Percentiles rank a stretch among this genome's conserved stretches.
These are phyloP conservation scores for Melinaea marsaeus DNA, from an alignment of 2,888 invertebrate species.

Conservation along the genomic window DNA sequence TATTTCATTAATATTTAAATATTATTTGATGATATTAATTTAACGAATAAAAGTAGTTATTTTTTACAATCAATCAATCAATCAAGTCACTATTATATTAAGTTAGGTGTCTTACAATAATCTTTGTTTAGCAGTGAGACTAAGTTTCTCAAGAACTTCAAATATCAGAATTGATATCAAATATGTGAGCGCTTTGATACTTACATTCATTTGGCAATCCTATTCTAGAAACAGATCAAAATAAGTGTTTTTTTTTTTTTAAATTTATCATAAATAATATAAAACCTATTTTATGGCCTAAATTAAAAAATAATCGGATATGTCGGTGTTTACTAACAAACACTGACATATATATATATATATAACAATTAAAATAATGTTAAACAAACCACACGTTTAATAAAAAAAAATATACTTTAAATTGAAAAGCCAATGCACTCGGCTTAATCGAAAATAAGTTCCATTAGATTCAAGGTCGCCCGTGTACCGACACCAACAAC, in stretches of 20 bases:
- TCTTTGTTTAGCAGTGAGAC: background rate
- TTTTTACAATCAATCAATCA: no score
- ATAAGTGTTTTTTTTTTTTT: no score
- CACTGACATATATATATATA: background rate
- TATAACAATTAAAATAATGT: background rate
- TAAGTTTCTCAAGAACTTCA: background rate
- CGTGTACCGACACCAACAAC: constrained; percentile 17
- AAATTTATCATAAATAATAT: no score
- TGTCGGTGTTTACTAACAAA: background rate
- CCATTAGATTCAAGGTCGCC: constrained; percentile 27
- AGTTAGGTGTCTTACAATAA: no score
- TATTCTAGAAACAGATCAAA: no score
- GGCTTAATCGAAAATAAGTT: constrained; percentile 28
- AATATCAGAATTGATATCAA: background rate
- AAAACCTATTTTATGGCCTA: no score
- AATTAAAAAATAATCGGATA: no score
- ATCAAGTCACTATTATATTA: no score
- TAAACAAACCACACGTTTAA: background rate
- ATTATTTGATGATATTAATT: no score
- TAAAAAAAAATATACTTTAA: background rate
- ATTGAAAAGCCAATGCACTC: constrained; percentile 22
- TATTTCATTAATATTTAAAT: no score
- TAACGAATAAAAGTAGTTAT: no score
- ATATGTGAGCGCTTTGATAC: background rate
- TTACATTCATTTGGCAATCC: no score